Percentiles rank a stretch among this genome's conserved stretches.
These are phyloP conservation scores for Nudaria mundana DNA, from an alignment of 2,888 invertebrate species.

Conservation along the genomic window DNA sequence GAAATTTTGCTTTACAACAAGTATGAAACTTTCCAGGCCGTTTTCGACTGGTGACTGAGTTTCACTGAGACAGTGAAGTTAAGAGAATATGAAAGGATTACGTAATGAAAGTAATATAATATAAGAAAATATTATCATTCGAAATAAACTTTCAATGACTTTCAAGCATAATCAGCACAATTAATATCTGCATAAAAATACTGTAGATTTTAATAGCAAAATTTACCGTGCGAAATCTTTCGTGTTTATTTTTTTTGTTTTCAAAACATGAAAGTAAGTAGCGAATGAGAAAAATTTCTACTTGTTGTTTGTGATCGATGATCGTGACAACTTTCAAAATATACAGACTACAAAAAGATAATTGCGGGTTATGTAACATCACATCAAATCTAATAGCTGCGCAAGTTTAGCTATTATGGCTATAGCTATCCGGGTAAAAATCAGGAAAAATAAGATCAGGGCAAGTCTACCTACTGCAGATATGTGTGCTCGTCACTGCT, in stretches of 20 bases:
- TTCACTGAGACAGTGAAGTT: not conserved
- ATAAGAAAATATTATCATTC: not conserved
- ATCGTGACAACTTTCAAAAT: conserved; percentile 50
- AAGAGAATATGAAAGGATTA: not conserved
- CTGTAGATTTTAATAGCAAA: conserved; percentile 23
- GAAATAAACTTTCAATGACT: conserved; percentile 9
- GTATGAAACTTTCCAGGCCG: no score
- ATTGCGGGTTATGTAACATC: conserved; percentile 27
- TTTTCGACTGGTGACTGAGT: not conserved
- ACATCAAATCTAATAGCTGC: no score
- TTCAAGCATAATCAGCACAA: conserved; percentile 21
- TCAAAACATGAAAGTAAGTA: conserved; percentile 42
- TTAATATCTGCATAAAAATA: conserved; percentile 20
- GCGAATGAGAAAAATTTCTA: conserved; percentile 41
- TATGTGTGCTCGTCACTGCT: no score
- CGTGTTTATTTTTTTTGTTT: conserved; percentile 26
- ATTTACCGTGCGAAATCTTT: conserved; percentile 35
- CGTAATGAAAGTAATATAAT: not conserved
- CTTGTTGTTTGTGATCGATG: conserved; percentile 43
- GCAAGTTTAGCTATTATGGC: no score
- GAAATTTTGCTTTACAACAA: no score
- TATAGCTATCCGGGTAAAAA: no score
- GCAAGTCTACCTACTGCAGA: no score
- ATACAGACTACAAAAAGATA: conserved; percentile 35
- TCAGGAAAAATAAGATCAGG: no score